Percentiles rank a stretch among this genome's conserved stretches.
phyloP scores from a whole-genome alignment of 2,113 vertebrate species.

The Macquaria australasica region DNA sequence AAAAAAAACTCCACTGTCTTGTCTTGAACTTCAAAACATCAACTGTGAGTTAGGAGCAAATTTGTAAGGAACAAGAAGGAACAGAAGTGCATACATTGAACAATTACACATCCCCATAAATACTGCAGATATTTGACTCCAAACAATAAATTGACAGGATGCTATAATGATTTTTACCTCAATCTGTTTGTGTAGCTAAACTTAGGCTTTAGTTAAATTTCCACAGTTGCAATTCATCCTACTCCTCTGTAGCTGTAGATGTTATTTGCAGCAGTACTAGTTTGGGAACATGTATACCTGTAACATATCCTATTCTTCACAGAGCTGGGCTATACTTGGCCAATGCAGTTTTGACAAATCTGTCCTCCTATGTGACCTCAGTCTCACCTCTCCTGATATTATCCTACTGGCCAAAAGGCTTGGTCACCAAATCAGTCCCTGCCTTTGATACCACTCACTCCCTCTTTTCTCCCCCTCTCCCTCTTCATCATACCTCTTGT shows the following conservation, averaged over 20 bases:
- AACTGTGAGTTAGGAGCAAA: no score
- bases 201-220: not conserved
- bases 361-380: not conserved
- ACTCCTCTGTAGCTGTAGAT: not conserved
- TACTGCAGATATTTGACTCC: not conserved
- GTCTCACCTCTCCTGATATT: not conserved
- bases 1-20: no score
- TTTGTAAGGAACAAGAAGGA: no score
- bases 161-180: not conserved
- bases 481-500: not conserved
- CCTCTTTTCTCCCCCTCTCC: not conserved
- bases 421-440: not conserved
- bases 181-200: not conserved
- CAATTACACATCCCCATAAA: not conserved
- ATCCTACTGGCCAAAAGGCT: not conserved
- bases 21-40: not conserved
- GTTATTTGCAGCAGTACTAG: not conserved
- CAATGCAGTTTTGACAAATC: not conserved
- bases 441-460: not conserved
- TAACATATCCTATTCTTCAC: not conserved
- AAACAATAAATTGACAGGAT: not conserved
- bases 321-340: not conserved
- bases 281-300: not conserved
- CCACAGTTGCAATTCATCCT: not conserved
- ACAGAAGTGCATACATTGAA: not conserved